Evolutionary conservation across 2,113 vertebrate species (phyloP).

Genomic region (Jaculus jaculus): DNA sequence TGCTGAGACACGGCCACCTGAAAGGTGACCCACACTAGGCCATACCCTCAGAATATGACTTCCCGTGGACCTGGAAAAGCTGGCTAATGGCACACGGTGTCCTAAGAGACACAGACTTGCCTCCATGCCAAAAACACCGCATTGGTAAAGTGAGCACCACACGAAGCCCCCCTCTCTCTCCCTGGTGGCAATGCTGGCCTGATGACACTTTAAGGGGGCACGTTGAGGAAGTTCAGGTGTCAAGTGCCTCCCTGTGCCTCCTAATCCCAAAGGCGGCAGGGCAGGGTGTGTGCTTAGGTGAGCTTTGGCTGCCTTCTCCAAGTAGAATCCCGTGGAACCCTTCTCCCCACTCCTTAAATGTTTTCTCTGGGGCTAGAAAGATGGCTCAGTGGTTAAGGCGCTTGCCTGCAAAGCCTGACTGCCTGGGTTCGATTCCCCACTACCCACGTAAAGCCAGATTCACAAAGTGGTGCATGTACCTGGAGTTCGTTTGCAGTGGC

Average conservation of each 20-base stretch:
- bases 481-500: no score
- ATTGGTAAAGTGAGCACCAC: fast-evolving
- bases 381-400: no score
- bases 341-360: no score
- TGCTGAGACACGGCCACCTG: neutral
- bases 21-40: fast-evolving
- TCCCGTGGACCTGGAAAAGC: fast-evolving
- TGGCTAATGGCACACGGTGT: fast-evolving
- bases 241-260: fast-evolving
- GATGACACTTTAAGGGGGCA: fast-evolving
- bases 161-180: neutral
- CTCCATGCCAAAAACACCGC: neutral
- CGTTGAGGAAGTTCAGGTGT: fast-evolving
- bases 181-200: neutral
- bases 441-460: no score
- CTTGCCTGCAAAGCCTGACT: no score
- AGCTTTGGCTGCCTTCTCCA: fast-evolving
- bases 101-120: fast-evolving
- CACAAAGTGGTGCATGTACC: no score
- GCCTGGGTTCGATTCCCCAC: no score
- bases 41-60: fast-evolving
- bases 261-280: fast-evolving
- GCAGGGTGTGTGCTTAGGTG: fast-evolving
- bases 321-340: neutral
- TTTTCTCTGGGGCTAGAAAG: no score